phyloP scores from a whole-genome alignment of 2,797 vertebrate species.

The Etheostoma perlongum region DNA sequence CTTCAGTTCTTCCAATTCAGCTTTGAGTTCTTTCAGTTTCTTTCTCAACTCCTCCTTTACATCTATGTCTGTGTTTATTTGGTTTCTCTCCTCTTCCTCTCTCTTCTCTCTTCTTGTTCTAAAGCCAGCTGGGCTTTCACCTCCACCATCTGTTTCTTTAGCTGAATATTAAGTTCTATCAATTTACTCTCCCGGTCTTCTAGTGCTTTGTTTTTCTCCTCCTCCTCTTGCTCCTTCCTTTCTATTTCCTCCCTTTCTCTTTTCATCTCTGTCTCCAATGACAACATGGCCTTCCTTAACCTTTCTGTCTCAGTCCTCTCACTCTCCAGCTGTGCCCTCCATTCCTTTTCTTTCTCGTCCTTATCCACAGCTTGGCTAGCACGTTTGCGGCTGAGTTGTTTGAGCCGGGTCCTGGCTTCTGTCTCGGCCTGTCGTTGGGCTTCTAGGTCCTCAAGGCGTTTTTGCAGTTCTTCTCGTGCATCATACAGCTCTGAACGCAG shows the following conservation, averaged over 20 bases:
- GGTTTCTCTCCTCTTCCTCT: slow-evolving; percentile 69
- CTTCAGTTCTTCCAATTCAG: slow-evolving; percentile 77
- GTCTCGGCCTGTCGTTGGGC: slow-evolving; percentile 79
- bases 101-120: slow-evolving; percentile 77
- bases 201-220: slow-evolving; percentile 45
- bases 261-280: slow-evolving; percentile 68
- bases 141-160: slow-evolving; percentile 77
- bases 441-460: slow-evolving; percentile 84
- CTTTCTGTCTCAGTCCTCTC: slow-evolving; percentile 75
- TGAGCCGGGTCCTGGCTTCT: slow-evolving; percentile 83
- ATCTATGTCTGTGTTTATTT: slow-evolving; percentile 47
- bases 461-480: slow-evolving; percentile 80
- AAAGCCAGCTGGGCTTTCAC: slow-evolving; percentile 79
- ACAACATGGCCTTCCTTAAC: slow-evolving; percentile 69
- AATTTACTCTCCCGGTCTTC: slow-evolving; percentile 75
- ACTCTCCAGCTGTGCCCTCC: slow-evolving; percentile 75
- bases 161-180: slow-evolving; percentile 74
- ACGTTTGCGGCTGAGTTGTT: slow-evolving; percentile 84
- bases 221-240: slow-evolving; percentile 26
- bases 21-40: slow-evolving; percentile 76
- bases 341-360: slow-evolving; percentile 76
- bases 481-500: slow-evolving; percentile 82
- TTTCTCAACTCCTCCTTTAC: slow-evolving; percentile 58
- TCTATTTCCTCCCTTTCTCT: slow-evolving; percentile 47
- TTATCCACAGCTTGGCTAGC: slow-evolving; percentile 70